These are phyloP conservation scores for Neoseiulus cucumeris DNA, from an alignment of 1,140 invertebrate species.

Conservation along the genomic window DNA sequence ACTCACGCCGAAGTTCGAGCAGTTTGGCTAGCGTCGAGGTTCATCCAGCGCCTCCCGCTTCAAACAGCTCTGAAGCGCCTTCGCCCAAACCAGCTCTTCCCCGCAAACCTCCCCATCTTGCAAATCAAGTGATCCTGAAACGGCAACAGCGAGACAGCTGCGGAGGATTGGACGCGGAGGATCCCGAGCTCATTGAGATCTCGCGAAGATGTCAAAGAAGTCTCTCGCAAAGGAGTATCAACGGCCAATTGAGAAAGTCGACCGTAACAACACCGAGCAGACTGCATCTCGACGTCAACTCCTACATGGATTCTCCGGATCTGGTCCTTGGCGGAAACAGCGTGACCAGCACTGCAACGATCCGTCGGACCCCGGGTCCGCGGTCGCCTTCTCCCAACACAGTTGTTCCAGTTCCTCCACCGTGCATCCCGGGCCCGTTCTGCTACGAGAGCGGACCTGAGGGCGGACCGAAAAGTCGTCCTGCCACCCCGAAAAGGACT, in stretches of 20 bases:
- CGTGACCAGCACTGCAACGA: background rate
- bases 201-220: slow-evolving; percentile 5
- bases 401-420: slow-evolving; percentile 1
- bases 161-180: slow-evolving; percentile 9
- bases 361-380: background rate
- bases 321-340: slow-evolving; percentile 1
- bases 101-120: slow-evolving; percentile 5
- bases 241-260: background rate
- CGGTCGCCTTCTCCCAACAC: background rate
- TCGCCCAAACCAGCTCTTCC: background rate
- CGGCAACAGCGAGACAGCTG: background rate
- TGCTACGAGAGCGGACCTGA: slow-evolving; percentile 4
- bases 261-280: background rate
- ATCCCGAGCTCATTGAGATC: slow-evolving; percentile 10
- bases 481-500: background rate
- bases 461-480: background rate
- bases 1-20: slow-evolving; percentile 3
- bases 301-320: slow-evolving; percentile 6
- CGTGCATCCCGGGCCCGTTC: slow-evolving; percentile 8
- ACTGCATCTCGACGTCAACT: slow-evolving; percentile 4
- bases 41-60: background rate
- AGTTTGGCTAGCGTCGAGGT: slow-evolving; percentile 6
- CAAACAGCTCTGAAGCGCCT: background rate
- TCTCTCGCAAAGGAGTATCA: background rate
- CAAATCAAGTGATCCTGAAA: background rate